A percentile compares a stretch with the other conserved stretches of the same genome.
phyloP scores from a whole-genome alignment of 1,140 invertebrate genomes.

The Heliconius congener region DNA sequence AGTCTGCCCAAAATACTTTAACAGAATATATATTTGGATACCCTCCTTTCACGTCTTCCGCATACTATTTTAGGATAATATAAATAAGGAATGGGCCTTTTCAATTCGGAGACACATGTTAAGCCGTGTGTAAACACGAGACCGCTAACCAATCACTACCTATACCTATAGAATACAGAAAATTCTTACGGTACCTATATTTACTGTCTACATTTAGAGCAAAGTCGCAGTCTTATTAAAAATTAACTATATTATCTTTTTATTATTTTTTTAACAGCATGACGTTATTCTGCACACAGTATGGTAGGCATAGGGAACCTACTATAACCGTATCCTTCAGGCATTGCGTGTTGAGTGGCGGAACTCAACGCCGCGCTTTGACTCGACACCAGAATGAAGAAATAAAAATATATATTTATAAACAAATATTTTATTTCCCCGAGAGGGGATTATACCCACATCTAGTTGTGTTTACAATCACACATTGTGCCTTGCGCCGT shows the following conservation, averaged over 20 bases:
- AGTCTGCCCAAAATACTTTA: neutral
- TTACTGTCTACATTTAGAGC: neutral
- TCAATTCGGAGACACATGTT: conserved; percentile 35
- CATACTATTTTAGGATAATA: conserved; percentile 31
- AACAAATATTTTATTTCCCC: too few relatives aligned
- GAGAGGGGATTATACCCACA: too few relatives aligned
- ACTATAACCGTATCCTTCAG: too few relatives aligned
- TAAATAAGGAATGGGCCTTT: conserved; percentile 39
- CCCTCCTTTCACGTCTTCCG: conserved; percentile 32
- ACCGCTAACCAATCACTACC: conserved; percentile 16
- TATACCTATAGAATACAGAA: neutral
- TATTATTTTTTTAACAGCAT: neutral
- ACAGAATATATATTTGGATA: conserved; percentile 21
- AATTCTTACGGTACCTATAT: neutral
- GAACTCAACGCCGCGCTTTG: too few relatives aligned
- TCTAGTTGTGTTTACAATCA: too few relatives aligned
- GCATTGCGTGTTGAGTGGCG: too few relatives aligned
- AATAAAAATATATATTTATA: too few relatives aligned
- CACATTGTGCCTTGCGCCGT: too few relatives aligned
- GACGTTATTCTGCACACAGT: too few relatives aligned
- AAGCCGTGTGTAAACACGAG: conserved; percentile 27
- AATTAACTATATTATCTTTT: neutral
- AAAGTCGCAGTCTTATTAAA: neutral
- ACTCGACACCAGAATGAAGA: too few relatives aligned
- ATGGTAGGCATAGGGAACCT: too few relatives aligned